These are phyloP conservation scores for Digitonthophagus gazella DNA, from an alignment of 2,888 invertebrate genomes.

Conservation along the genomic window DNA sequence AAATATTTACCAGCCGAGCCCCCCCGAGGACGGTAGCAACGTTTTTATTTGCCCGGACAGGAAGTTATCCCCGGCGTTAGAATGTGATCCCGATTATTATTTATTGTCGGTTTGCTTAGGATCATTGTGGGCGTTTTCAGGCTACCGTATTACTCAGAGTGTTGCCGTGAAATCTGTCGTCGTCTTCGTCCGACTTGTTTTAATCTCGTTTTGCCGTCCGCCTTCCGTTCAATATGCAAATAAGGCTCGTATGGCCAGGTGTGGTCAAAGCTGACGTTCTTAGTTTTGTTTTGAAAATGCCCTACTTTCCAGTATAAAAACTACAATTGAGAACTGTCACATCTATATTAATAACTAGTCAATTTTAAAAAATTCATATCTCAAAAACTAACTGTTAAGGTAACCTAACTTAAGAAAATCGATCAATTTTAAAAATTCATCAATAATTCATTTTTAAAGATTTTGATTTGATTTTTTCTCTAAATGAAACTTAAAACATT, in stretches of 20 bases:
- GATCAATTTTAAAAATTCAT: no score
- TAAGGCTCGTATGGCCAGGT: neutral
- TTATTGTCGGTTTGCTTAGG: neutral
- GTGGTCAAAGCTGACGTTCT: neutral
- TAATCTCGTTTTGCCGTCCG: neutral
- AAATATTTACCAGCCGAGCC: neutral
- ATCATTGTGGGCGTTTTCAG: neutral
- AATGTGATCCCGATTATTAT: neutral
- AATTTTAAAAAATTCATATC: no score
- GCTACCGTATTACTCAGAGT: neutral
- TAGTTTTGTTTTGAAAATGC: neutral
- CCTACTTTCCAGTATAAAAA: neutral
- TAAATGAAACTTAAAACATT: no score
- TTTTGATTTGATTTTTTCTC: no score
- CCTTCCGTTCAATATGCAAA: neutral
- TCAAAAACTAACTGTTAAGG: no score
- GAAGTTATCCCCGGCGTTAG: neutral
- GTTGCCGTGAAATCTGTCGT: neutral
- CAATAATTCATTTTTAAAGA: no score
- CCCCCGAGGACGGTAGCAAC: neutral
- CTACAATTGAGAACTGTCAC: neutral
- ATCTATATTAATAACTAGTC: neutral
- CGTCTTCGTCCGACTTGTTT: slow-evolving; percentile 8
- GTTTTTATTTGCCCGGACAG: neutral
- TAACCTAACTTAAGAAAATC: no score